Base-by-base conservation (phyloP, 2,888 invertebrate genomes). In the Rugalucina vietnamica region DNA sequence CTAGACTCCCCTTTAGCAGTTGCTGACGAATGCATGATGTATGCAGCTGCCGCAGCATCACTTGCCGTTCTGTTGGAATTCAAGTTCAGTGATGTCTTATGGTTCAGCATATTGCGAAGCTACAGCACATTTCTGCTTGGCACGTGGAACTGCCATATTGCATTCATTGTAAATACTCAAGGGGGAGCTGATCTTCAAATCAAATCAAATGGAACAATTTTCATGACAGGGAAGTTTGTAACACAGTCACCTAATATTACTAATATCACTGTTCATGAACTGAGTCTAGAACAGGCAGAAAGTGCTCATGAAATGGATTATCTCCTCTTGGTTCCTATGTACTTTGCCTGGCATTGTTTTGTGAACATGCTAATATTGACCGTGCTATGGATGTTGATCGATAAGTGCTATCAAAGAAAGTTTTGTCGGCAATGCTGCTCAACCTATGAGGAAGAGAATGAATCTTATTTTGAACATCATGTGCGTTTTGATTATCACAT, bases 401-500 rank as follows among this genome's bases (percentile, higher is more conserved):
- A n/a, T 27, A 77, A 29, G n/a, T 65, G 12, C 34, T 18, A 21
- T 54, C 60, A 72, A 24, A 70, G 57, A 32, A 60, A 65, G n/a
- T 24, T 32, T 29, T 74, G 74, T 70, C 37, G 54, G 49, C 39
- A 32, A 0, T 8, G 32, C 34, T 65, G 65, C 34, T 65, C 65
- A 65, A 18, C 18, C 1, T 12, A 34, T 10, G 78, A 78, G 10
- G 78, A 82, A 60, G 82, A 82, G 43, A 69, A 27, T 29, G 69
- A 72, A 10, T 43, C 73, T 12, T 65, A 65, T 27, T 82, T 82
- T 82, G 78, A 82, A 50, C 77, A 82, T 70, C 73, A 77, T 65
- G 74, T 82, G 1, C 78, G 78, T 77, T 82, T 82, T 78, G 82
- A 82, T 74, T 82, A 82, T 34, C 82, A 82, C n/a, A 71, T 81